A percentile compares a stretch with the other conserved stretches of the same genome.
Evolutionary conservation across 2,113 vertebrate genomes (phyloP).

Genomic region (Bubo scandiacus): DNA sequence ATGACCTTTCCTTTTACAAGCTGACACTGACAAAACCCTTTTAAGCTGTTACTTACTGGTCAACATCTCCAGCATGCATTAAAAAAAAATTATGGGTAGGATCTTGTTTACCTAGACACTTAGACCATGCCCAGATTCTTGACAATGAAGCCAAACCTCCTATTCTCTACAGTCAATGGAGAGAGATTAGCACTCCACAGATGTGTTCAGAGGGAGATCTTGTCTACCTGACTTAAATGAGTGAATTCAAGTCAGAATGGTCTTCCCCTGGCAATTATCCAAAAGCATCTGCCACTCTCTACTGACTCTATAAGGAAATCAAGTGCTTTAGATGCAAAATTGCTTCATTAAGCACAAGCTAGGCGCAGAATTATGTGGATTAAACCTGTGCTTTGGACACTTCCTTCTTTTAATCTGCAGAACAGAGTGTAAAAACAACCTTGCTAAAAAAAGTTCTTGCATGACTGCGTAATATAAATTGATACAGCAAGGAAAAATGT

Average conservation of each 20-base stretch:
- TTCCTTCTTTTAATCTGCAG: not conserved
- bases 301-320: not conserved
- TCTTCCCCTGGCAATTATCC: not conserved
- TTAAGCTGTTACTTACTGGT: not conserved
- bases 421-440: not conserved
- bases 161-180: not conserved
- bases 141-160: not conserved
- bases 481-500: not conserved
- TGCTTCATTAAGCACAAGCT: not conserved
- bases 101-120: not conserved
- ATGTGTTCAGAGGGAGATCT: not conserved
- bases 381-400: not conserved
- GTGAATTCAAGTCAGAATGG: not conserved
- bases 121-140: no score
- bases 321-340: not conserved
- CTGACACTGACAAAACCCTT: not conserved
- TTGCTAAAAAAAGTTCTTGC: not conserved
- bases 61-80: not conserved
- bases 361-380: rapidly evolving
- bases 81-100: not conserved
- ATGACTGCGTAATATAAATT: not conserved
- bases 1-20: slow-evolving; percentile 28
- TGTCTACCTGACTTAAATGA: not conserved
- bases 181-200: not conserved
- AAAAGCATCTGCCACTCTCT: not conserved